Conservation (phyloP, 2,113 vertebrate species). For the Pitta sordida region DNA sequence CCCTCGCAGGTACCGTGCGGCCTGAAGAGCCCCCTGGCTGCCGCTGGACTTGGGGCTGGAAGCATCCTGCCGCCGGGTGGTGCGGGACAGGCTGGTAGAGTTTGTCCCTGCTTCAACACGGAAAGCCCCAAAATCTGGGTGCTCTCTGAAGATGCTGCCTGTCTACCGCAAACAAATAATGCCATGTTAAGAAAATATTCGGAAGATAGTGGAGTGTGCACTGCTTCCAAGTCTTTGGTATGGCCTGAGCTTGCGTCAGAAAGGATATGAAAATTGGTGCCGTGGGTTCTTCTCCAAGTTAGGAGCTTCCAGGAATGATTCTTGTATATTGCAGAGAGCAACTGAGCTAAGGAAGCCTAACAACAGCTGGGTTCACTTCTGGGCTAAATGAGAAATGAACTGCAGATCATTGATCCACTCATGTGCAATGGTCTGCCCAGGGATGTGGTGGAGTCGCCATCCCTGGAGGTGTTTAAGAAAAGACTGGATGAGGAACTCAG, state of each 20-base stretch:
- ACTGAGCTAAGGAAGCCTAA: not conserved
- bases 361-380: not conserved
- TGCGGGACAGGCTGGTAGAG: not conserved
- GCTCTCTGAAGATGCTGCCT: not conserved
- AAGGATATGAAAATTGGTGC: not conserved
- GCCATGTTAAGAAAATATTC: fast-evolving
- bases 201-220: fast-evolving
- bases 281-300: not conserved
- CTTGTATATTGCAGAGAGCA: not conserved
- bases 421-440: no score
- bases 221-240: not conserved
- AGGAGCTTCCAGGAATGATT: not conserved
- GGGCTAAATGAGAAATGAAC: not conserved
- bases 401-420: no score
- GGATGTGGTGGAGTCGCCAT: no score
- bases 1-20: fast-evolving
- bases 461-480: no score
- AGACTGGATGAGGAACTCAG: no score
- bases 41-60: not conserved
- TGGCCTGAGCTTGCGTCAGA: not conserved
- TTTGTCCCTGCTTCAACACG: fast-evolving
- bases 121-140: not conserved
- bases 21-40: not conserved
- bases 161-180: not conserved
- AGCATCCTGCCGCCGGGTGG: fast-evolving